Percentiles rank a stretch among this genome's conserved stretches.
Evolutionary conservation across 2,888 invertebrate genomes (phyloP).

Genomic region (Lobophora halterata): DNA sequence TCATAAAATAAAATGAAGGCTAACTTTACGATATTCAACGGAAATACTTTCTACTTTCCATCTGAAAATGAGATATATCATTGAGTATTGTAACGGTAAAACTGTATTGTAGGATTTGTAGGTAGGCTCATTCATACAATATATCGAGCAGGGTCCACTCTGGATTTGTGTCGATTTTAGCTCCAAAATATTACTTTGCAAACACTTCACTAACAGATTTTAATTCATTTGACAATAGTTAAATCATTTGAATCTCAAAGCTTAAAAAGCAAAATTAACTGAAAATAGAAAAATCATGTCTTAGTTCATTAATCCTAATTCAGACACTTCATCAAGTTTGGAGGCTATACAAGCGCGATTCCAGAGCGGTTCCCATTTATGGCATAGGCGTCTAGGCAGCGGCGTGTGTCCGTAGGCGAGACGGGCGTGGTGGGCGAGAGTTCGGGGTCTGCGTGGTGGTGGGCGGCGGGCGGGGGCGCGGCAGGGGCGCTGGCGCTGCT

Average conservation of each 20-base stretch:
- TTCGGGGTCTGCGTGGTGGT: constrained; percentile 33
- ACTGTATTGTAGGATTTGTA: not conserved
- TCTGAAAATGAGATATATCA: constrained; percentile 4
- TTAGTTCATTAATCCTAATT: too few relatives aligned
- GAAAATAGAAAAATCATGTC: too few relatives aligned
- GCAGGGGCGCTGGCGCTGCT: constrained; percentile 47
- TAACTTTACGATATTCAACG: constrained; percentile 40
- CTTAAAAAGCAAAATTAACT: too few relatives aligned
- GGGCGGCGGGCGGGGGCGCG: constrained; percentile 39
- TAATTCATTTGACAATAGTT: too few relatives aligned
- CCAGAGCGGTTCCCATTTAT: constrained; percentile 20
- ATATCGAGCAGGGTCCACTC: constrained; percentile 18
- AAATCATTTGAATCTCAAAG: too few relatives aligned
- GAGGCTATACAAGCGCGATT: constrained; percentile 15
- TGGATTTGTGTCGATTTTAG: constrained; percentile 17
- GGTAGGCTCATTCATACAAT: constrained; percentile 16
- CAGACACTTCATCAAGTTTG: constrained; percentile 7
- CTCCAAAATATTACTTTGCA: constrained; percentile 16
- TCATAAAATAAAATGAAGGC: constrained; percentile 29
- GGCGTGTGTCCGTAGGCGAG: constrained; percentile 48
- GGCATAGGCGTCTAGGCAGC: constrained; percentile 37
- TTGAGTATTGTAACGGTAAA: constrained; percentile 21
- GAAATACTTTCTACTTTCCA: not conserved
- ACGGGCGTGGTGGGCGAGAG: constrained; percentile 29
- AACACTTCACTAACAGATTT: not conserved